Conservation (phyloP, 2,113 vertebrate species). For the Probosciger aterrimus region DNA sequence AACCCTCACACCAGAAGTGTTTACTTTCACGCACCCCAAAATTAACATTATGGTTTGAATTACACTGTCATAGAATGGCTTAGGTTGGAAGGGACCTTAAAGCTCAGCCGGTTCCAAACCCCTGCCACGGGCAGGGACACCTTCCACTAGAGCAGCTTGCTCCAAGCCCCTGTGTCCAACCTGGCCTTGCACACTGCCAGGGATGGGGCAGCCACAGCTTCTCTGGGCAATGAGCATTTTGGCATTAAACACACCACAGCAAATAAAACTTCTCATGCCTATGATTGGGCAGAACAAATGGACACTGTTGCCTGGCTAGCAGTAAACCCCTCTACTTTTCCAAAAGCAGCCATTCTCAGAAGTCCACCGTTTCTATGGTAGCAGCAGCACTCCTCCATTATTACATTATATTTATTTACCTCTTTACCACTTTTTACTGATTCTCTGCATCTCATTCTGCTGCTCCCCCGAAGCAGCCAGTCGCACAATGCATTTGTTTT, state of each 20-base stretch:
- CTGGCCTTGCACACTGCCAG: background rate
- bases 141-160: background rate
- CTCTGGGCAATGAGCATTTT: background rate
- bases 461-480: background rate
- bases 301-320: background rate
- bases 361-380: background rate
- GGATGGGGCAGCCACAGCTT: background rate
- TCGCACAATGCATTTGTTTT: background rate
- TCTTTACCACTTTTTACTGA: background rate
- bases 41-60: background rate
- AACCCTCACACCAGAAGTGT: background rate
- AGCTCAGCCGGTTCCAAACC: background rate
- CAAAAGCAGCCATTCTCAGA: background rate
- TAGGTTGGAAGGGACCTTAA: background rate
- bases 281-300: background rate
- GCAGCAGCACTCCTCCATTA: background rate
- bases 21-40: background rate
- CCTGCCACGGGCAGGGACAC: background rate
- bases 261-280: background rate
- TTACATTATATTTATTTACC: background rate
- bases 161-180: background rate
- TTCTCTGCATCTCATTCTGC: background rate
- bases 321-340: background rate
- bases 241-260: background rate
- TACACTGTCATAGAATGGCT: background rate